Conservation (phyloP, 1,140 invertebrate species). For the Aphaenogaster floridana region DNA sequence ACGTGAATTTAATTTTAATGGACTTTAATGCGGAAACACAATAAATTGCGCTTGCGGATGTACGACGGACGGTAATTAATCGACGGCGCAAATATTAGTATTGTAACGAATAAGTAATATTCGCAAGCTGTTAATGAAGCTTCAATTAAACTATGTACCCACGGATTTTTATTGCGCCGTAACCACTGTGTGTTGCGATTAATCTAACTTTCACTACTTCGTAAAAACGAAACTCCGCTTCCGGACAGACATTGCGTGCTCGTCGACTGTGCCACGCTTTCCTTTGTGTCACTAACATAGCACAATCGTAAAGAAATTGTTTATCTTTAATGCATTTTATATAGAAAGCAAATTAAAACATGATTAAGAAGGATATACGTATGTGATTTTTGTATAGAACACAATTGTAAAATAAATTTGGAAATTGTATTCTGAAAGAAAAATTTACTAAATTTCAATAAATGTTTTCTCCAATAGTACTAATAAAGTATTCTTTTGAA, state of each 20-base stretch:
- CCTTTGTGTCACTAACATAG: constrained; percentile 12
- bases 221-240: constrained; percentile 53
- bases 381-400: constrained; percentile 7
- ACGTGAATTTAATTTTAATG: constrained; percentile 5
- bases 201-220: constrained; percentile 55
- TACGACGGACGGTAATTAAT: constrained; percentile 10
- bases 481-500: no score
- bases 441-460: no score
- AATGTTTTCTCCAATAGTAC: no score
- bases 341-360: background rate
- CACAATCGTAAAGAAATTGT: background rate
- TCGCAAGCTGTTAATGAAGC: background rate
- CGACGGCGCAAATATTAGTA: background rate
- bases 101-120: background rate
- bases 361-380: background rate
- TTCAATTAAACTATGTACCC: background rate
- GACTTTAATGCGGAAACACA: background rate
- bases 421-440: background rate
- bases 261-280: constrained; percentile 23
- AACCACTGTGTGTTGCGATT: constrained; percentile 16
- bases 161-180: constrained; percentile 21
- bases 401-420: background rate
- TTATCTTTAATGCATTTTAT: background rate
- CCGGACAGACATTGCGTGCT: constrained; percentile 44
- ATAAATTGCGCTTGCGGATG: background rate